phyloP scores from a whole-genome alignment of 1,140 invertebrate species.

The Fragariocoptes setiger region DNA sequence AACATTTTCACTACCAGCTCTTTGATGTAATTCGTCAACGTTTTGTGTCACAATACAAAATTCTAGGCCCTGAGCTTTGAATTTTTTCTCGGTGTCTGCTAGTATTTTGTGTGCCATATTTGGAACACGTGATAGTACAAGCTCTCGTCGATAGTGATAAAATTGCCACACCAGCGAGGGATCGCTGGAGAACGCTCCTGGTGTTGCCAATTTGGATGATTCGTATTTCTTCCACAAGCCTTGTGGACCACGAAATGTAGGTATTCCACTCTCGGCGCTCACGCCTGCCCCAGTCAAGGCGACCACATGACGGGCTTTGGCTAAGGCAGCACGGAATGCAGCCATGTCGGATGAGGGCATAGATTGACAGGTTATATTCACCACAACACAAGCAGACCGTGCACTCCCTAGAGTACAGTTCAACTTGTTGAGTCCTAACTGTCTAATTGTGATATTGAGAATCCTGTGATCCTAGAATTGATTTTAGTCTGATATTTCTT shows the following conservation, averaged over 20 bases:
- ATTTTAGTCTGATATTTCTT: too few species aligned
- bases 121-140: slow-evolving; percentile 27
- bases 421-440: too few species aligned
- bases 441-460: too few species aligned
- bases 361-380: neutral
- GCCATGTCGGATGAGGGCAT: slow-evolving; percentile 18
- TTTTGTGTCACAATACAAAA: slow-evolving; percentile 67
- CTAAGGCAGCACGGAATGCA: slow-evolving; percentile 23
- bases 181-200: slow-evolving; percentile 27
- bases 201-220: slow-evolving; percentile 29
- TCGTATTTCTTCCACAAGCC: slow-evolving; percentile 41
- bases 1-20: slow-evolving; percentile 50
- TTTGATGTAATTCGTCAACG: slow-evolving; percentile 64
- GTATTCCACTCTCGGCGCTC: slow-evolving; percentile 45
- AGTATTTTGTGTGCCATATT: slow-evolving; percentile 44
- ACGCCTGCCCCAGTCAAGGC: slow-evolving; percentile 41
- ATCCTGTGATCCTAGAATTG: too few species aligned
- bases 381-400: too few species aligned
- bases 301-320: slow-evolving; percentile 25
- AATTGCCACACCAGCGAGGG: slow-evolving; percentile 45
- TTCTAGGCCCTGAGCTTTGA: slow-evolving; percentile 23
- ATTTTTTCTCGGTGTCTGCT: slow-evolving; percentile 34
- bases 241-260: slow-evolving; percentile 40
- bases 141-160: slow-evolving; percentile 35
- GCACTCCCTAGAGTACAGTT: too few species aligned